phyloP scores from a whole-genome alignment of 1,140 invertebrate genomes.

The Cherax quadricarinatus region DNA sequence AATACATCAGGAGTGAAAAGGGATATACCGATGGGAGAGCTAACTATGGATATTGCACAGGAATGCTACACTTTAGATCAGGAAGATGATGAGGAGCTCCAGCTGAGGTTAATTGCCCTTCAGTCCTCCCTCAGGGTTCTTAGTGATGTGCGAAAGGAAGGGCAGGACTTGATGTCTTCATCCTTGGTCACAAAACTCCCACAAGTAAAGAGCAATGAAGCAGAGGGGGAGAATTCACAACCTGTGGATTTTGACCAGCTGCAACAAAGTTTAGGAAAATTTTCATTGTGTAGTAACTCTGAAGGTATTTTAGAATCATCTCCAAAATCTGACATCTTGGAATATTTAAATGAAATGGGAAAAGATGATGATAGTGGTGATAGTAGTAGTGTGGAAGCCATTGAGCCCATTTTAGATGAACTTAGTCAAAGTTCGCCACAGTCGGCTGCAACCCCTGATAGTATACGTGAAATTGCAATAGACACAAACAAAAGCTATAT shows the following conservation, averaged over 20 bases:
- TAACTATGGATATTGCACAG: not conserved
- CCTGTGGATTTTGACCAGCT: not conserved
- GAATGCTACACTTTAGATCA: conserved; percentile 39
- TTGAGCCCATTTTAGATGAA: conserved; percentile 7
- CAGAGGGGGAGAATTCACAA: not conserved
- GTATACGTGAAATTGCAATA: not conserved
- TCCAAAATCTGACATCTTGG: not conserved
- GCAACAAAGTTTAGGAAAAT: not conserved
- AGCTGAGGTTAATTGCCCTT: conserved; percentile 52
- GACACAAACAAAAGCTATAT: not conserved
- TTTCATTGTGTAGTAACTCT: not conserved
- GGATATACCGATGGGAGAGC: not conserved
- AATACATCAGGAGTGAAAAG: not conserved
- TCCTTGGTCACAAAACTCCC: too few species aligned
- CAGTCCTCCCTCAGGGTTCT: conserved; percentile 60
- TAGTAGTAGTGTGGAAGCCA: not conserved
- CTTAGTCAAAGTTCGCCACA: not conserved
- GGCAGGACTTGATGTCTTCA: not conserved
- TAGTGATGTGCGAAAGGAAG: conserved; percentile 42
- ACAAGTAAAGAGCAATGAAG: not conserved
- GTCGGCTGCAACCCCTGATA: not conserved
- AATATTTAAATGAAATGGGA: not conserved
- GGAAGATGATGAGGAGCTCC: conserved; percentile 66
- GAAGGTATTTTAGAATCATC: not conserved
- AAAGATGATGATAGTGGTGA: not conserved